Evolutionary conservation across 2,113 vertebrate species (phyloP).

Genomic region (Tachuris rubrigastra): DNA sequence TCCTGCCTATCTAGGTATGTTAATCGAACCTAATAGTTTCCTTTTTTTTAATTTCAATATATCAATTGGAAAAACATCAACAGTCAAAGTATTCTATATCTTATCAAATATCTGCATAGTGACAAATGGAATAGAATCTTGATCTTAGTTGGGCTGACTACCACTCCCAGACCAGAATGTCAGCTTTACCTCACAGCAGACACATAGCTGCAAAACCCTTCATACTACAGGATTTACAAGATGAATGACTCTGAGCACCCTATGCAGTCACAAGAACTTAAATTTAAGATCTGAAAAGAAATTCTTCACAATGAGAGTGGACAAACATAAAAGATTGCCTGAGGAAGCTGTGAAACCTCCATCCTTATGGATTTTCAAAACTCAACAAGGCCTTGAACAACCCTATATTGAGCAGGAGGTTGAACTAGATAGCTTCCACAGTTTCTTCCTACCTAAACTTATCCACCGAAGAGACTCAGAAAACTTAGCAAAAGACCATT

Average conservation of each 20-base stretch:
- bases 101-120: not conserved
- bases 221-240: not conserved
- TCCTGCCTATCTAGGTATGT: not conserved
- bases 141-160: not conserved
- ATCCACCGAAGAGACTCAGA: not conserved
- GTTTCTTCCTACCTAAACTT: not conserved
- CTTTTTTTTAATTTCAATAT: not conserved
- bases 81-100: not conserved
- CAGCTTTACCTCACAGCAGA: not conserved
- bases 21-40: not conserved
- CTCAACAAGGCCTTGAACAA: not conserved
- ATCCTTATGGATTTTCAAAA: not conserved
- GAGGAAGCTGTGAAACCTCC: not conserved
- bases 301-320: not conserved
- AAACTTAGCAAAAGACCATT: not conserved
- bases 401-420: not conserved
- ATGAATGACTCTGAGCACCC: not conserved
- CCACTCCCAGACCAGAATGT: not conserved
- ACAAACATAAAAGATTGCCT: not conserved
- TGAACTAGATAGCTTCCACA: not conserved
- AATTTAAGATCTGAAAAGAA: not conserved
- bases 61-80: not conserved
- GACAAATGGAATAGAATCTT: not conserved
- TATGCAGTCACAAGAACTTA: not conserved
- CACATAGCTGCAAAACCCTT: not conserved